A percentile compares a stretch with the other conserved stretches of the same genome.
phyloP scores from a whole-genome alignment of 2,888 invertebrate genomes.

The Amphipyra berbera region DNA sequence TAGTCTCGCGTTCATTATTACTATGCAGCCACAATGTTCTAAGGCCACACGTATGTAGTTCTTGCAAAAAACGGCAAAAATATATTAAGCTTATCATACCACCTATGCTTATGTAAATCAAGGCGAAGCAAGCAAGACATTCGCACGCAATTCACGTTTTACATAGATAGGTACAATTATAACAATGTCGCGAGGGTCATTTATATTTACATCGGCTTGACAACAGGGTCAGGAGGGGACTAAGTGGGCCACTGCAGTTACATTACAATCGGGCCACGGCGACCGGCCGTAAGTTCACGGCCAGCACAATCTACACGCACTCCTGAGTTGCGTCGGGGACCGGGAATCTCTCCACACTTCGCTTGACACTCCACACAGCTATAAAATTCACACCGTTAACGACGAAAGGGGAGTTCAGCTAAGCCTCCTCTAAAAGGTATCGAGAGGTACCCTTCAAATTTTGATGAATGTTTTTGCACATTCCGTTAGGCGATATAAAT shows the following conservation, averaged over 20 bases:
- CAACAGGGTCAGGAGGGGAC: slow-evolving; percentile 63
- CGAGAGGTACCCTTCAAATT: slow-evolving; percentile 37
- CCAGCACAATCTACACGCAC: slow-evolving; percentile 61
- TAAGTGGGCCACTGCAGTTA: slow-evolving; percentile 72
- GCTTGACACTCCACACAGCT: slow-evolving; percentile 42
- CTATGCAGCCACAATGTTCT: neutral
- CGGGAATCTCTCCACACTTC: slow-evolving; percentile 47
- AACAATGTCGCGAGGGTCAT: slow-evolving; percentile 54
- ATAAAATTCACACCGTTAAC: slow-evolving; percentile 56
- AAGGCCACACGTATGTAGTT: slow-evolving; percentile 10
- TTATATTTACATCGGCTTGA: slow-evolving; percentile 55
- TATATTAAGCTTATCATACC: slow-evolving; percentile 9
- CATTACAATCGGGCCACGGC: slow-evolving; percentile 49
- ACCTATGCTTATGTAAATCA: slow-evolving; percentile 38
- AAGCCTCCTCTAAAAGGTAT: slow-evolving; percentile 45
- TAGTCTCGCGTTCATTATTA: neutral
- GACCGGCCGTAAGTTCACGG: slow-evolving; percentile 70
- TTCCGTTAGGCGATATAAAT: slow-evolving; percentile 15
- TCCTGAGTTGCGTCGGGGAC: slow-evolving; percentile 22
- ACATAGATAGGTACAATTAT: slow-evolving; percentile 56
- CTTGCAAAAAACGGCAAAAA: slow-evolving; percentile 20
- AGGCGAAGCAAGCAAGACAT: slow-evolving; percentile 22
- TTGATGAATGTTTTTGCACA: slow-evolving; percentile 45
- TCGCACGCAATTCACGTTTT: slow-evolving; percentile 43
- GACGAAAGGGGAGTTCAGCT: slow-evolving; percentile 31